Evolutionary conservation across 2,797 vertebrate species (phyloP), one percentile per base, ranked within the genome.

Genomic region (Falco peregrinus): DNA sequence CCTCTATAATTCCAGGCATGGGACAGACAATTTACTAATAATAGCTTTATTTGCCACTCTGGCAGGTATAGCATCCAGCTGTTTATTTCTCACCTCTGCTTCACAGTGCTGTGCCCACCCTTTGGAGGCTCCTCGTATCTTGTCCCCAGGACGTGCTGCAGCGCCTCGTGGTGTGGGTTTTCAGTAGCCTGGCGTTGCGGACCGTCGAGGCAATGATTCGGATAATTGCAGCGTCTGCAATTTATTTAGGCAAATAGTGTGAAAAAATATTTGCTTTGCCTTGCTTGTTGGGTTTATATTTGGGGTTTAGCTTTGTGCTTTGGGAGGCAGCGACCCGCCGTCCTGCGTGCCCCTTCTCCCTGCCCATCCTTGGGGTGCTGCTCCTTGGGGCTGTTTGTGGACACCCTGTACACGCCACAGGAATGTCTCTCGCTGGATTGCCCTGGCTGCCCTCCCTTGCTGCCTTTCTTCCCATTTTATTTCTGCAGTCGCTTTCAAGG

Each of bases 231-330:
- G 48, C 3, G 0, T 87, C 89, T 95, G 87, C 53, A 64, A 74
- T 91, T 93, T 88, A 81, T 93, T 91, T 86, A 68, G 57, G 88
- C 83, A 86, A 86, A 89, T 37, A 81, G 50, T 6, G 3, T 9
- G 50, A 81, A 90, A 93, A 93, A 91, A 81, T 90, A 91, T 50
- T 96, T 91, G 83, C 82, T 86, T 93, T 95, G 0, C 1, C 33
- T 74, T 39, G 56, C 51, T 90, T 13, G 43, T 74, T 64, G 43
- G 45, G 53, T 93, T 94, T 91, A 77, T 80, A 87, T 94, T 83
- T 33, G 87, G 80, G 59, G 81, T 68, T 81, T 78, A 78, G 41
- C 45, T 75, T 41, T 70, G 69, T 15, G 35, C 77, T 61, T 70
- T 43, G 81, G 67, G 75, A 85, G 50, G 54, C 51, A 21, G 3